A percentile compares a stretch with the other conserved stretches of the same genome.
phyloP scores from a whole-genome alignment of 2,888 invertebrate genomes.

The Phanerotoma sp. region DNA sequence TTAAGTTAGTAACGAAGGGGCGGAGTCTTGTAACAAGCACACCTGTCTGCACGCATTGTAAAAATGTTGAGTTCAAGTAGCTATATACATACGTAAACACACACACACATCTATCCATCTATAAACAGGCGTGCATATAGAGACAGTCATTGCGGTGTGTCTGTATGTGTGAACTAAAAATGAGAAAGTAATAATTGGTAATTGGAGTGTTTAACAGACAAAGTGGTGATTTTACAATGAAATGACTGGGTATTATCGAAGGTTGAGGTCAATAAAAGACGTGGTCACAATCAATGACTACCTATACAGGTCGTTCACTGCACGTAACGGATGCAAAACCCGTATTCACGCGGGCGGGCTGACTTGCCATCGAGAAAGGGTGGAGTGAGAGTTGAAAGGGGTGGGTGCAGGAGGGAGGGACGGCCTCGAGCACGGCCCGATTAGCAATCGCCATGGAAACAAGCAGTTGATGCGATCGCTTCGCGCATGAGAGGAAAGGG shows the following conservation, averaged over 20 bases:
- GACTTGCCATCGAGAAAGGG: slow-evolving; percentile 6
- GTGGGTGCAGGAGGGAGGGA: slow-evolving; percentile 45
- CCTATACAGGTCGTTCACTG: slow-evolving; percentile 18
- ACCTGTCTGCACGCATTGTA: slow-evolving; percentile 39
- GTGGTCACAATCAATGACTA: too few species aligned
- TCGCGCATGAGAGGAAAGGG: slow-evolving; percentile 53
- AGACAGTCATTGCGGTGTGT: too few species aligned
- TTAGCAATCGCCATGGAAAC: slow-evolving; percentile 66
- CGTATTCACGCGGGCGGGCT: not conserved
- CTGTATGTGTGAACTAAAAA: too few species aligned
- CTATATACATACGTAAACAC: not conserved
- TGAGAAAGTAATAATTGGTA: too few species aligned
- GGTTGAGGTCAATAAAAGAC: too few species aligned
- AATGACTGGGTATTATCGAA: too few species aligned
- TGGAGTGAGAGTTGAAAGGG: slow-evolving; percentile 19
- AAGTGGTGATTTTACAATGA: too few species aligned
- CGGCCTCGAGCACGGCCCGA: slow-evolving; percentile 59
- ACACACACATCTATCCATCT: not conserved
- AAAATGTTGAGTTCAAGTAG: too few species aligned
- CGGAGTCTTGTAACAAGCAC: slow-evolving; percentile 47
- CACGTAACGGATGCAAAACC: slow-evolving; percentile 10
- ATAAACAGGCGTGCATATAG: not conserved
- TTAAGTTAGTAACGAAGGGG: slow-evolving; percentile 47
- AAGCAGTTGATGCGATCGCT: slow-evolving; percentile 62
- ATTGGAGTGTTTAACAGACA: too few species aligned